Percentiles rank a stretch among this genome's conserved stretches.
Conservation (phyloP, 2,888 invertebrate genomes). For the Oscheius sp. region DNA sequence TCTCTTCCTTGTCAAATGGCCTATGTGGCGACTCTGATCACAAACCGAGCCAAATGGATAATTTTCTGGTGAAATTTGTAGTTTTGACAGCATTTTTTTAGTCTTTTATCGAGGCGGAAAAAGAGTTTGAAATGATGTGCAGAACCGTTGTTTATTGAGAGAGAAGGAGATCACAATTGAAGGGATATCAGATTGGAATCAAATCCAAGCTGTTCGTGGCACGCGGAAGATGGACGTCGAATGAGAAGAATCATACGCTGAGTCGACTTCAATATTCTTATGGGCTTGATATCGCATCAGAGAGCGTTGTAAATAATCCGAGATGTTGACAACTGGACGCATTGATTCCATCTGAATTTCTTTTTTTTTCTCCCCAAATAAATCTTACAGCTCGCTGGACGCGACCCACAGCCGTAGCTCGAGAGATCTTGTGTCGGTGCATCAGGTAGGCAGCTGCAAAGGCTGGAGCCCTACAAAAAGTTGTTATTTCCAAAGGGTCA, state of each 20-base stretch:
- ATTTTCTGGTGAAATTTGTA: neutral
- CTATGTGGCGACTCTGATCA: neutral
- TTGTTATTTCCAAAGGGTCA: neutral
- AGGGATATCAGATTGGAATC: neutral
- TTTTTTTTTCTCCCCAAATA: too few species aligned
- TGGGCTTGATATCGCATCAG: conserved; percentile 57
- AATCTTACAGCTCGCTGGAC: conserved; percentile 52
- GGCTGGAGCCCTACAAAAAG: conserved; percentile 57
- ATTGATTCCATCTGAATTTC: conserved; percentile 57
- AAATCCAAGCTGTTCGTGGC: conserved; percentile 53
- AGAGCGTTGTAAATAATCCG: conserved; percentile 63
- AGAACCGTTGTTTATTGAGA: too few species aligned
- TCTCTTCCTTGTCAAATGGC: neutral
- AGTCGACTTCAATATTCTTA: conserved; percentile 39
- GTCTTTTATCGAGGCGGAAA: too few species aligned
- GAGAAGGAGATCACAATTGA: too few species aligned
- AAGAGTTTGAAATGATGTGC: too few species aligned
- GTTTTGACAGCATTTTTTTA: too few species aligned
- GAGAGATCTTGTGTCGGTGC: conserved; percentile 52
- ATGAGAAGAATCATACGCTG: conserved; percentile 34
- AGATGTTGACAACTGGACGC: conserved; percentile 63
- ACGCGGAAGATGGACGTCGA: conserved; percentile 47
- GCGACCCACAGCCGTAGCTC: conserved; percentile 55
- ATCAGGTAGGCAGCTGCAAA: conserved; percentile 66
- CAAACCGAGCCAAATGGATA: neutral